Evolutionary conservation across 2,888 invertebrate genomes (phyloP).

Genomic region (Ectemnius continuus): DNA sequence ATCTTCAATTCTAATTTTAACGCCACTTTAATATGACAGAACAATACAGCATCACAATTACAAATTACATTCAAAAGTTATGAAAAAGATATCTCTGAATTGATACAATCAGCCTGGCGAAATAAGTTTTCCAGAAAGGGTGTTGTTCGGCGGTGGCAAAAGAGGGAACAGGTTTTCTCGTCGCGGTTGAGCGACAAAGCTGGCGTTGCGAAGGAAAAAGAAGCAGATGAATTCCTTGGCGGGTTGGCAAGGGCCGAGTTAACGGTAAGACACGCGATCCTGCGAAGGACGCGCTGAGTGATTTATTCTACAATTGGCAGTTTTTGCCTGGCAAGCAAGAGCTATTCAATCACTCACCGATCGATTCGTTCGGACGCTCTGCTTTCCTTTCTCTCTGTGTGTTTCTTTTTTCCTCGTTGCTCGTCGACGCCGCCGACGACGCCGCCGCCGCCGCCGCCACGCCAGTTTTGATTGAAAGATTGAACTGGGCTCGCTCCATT

Average conservation of each 20-base stretch:
- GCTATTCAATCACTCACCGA: slow-evolving; percentile 14
- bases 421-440: not conserved
- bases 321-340: slow-evolving; percentile 10
- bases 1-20: too few species aligned
- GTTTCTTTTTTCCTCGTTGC: not conserved
- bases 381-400: slow-evolving; percentile 16
- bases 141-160: slow-evolving; percentile 24
- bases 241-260: slow-evolving; percentile 56
- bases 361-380: slow-evolving; percentile 27
- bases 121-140: slow-evolving; percentile 13
- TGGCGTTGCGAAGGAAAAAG: slow-evolving; percentile 52
- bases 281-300: slow-evolving; percentile 53
- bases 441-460: too few species aligned
- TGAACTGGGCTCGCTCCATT: too few species aligned
- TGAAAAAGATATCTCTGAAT: too few species aligned
- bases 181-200: slow-evolving; percentile 59
- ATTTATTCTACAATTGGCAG: slow-evolving; percentile 40
- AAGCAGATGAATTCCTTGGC: slow-evolving; percentile 46
- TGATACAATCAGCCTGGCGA: too few species aligned
- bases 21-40: too few species aligned
- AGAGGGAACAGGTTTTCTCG: slow-evolving; percentile 55
- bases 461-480: too few species aligned
- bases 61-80: too few species aligned
- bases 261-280: slow-evolving; percentile 54
- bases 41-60: too few species aligned